These are phyloP conservation scores for Lutjanus campechanus DNA, from an alignment of 2,797 vertebrate genomes.

Conservation along the genomic window DNA sequence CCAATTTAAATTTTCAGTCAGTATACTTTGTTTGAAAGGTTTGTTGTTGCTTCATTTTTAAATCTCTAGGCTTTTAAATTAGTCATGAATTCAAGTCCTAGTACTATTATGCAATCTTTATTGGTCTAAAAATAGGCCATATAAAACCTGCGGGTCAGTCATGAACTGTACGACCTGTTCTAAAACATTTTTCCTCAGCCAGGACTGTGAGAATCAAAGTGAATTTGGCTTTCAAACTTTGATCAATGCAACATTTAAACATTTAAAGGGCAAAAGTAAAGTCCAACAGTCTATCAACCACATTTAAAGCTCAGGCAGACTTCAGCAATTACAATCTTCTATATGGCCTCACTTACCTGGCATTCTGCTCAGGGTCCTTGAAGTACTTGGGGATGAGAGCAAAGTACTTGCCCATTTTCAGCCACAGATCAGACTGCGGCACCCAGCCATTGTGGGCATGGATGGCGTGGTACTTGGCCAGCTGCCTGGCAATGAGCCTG, in stretches of 20 bases:
- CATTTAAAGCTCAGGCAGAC: neutral
- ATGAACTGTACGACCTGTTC: neutral
- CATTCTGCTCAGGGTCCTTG: slow-evolving; percentile 88
- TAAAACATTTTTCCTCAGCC: neutral
- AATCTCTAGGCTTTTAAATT: neutral
- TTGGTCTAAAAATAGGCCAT: neutral
- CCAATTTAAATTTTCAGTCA: neutral
- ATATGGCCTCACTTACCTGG: slow-evolving; percentile 84
- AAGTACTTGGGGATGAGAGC: slow-evolving; percentile 94
- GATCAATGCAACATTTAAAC: neutral
- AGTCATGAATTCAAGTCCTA: neutral
- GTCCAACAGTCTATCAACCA: neutral
- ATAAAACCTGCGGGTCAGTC: neutral
- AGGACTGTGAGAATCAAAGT: neutral
- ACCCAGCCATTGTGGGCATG: slow-evolving; percentile 99
- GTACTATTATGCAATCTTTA: neutral
- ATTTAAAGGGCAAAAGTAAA: neutral
- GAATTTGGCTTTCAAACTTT: neutral
- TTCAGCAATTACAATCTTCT: neutral
- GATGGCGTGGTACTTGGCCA: slow-evolving; percentile 98
- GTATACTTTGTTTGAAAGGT: neutral
- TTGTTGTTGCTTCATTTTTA: neutral
- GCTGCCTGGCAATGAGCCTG: slow-evolving; percentile 95
- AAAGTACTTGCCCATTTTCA: slow-evolving; percentile 97
- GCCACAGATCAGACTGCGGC: slow-evolving; percentile 96